phyloP scores from a whole-genome alignment of 1,140 invertebrate genomes.

The Drosophila seguyi region DNA sequence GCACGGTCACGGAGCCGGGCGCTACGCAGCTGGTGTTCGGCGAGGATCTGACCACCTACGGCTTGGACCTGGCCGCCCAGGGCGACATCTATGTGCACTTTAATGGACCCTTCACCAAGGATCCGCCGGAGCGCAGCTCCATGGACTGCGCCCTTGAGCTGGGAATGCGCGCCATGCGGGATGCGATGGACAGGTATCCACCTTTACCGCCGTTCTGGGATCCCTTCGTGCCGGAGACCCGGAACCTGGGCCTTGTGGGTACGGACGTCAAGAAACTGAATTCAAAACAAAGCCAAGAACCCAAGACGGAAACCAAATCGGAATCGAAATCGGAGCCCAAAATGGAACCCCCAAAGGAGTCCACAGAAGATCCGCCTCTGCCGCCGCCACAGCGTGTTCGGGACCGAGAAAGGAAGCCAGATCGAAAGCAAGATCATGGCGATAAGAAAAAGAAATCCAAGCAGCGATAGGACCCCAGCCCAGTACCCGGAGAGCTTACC shows the following conservation, averaged over 20 bases:
- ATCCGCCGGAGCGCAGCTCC: slow-evolving; percentile 47
- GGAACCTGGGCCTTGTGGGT: slow-evolving; percentile 42
- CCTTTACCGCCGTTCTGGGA: slow-evolving; percentile 52
- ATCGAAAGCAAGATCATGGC: not conserved
- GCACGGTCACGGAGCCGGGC: slow-evolving; percentile 9
- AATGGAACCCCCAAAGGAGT: not conserved
- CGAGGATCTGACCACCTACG: slow-evolving; percentile 63
- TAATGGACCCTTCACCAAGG: slow-evolving; percentile 64
- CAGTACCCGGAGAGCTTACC: slow-evolving; percentile 3
- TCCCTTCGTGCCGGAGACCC: slow-evolving; percentile 54
- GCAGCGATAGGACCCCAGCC: not conserved
- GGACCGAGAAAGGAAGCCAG: not conserved
- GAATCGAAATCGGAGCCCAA: not conserved
- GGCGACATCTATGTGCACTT: slow-evolving; percentile 73
- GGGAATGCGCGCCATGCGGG: slow-evolving; percentile 68
- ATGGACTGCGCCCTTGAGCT: slow-evolving; percentile 59
- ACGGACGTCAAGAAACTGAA: not conserved
- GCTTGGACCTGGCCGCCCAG: slow-evolving; percentile 59
- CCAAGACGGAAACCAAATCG: too few species aligned
- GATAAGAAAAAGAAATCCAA: not conserved
- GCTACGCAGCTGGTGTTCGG: slow-evolving; percentile 50
- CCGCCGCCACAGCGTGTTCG: not conserved
- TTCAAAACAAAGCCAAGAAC: not conserved
- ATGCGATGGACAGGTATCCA: slow-evolving; percentile 52
- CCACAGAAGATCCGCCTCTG: not conserved